Evolutionary conservation across 2,797 vertebrate genomes (phyloP).

Genomic region (Notolepis coatsorum): DNA sequence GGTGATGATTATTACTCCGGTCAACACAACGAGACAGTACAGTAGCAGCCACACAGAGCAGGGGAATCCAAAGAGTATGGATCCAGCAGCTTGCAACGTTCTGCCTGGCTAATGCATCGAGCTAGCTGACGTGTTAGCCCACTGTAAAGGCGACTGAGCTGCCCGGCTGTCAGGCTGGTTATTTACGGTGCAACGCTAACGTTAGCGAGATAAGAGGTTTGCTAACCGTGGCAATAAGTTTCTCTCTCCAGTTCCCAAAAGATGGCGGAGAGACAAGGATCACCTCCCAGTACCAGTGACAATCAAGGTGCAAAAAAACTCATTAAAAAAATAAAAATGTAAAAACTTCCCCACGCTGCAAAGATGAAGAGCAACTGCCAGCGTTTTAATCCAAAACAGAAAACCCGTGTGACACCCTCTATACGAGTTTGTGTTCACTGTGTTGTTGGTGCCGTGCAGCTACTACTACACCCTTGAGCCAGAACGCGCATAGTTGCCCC

Average conservation of each 20-base stretch:
- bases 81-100: slow-evolving; percentile 53
- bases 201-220: too few relatives aligned
- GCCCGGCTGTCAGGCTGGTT: slow-evolving; percentile 14
- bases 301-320: slow-evolving; percentile 39
- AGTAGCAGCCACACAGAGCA: slow-evolving; percentile 32
- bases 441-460: slow-evolving; percentile 32
- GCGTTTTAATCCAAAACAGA: background rate
- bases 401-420: slow-evolving; percentile 30
- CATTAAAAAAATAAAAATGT: background rate
- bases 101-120: slow-evolving; percentile 66
- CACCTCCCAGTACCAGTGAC: slow-evolving; percentile 70
- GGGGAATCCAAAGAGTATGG: slow-evolving; percentile 56
- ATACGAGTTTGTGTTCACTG: background rate
- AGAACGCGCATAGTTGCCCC: slow-evolving; percentile 13
- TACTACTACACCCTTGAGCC: slow-evolving; percentile 37
- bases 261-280: slow-evolving; percentile 82
- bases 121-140: slow-evolving; percentile 23
- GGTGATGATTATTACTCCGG: slow-evolving; percentile 25
- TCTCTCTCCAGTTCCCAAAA: slow-evolving; percentile 78
- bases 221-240: slow-evolving; percentile 55
- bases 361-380: background rate
- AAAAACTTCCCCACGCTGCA: background rate
- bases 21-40: slow-evolving; percentile 61
- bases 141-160: slow-evolving; percentile 32
- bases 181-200: slow-evolving; percentile 18